Conservation (phyloP, 2,888 invertebrate species). For the Orchesellides sinensis region DNA sequence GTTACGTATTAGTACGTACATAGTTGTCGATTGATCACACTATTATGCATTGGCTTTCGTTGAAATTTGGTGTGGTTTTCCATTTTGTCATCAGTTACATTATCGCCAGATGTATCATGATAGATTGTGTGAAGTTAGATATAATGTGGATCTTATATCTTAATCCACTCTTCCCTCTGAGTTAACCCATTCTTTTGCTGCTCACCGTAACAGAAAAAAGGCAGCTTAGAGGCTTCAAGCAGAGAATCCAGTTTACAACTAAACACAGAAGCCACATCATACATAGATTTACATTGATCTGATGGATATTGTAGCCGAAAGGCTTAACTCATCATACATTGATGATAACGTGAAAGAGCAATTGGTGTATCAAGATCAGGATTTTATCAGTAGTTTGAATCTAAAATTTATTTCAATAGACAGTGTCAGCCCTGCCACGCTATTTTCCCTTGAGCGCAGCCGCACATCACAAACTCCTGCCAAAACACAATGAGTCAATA, state of each 20-base stretch:
- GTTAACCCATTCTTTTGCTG: constrained; percentile 19
- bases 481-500: constrained; percentile 2
- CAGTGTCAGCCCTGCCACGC: constrained; percentile 20
- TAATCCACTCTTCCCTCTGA: constrained; percentile 21
- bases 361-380: constrained; percentile 57
- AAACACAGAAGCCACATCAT: constrained; percentile 55
- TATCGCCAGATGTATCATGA: constrained; percentile 49
- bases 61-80: constrained; percentile 19
- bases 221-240: constrained; percentile 51
- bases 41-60: constrained; percentile 11
- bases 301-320: constrained; percentile 56
- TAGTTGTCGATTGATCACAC: constrained; percentile 27
- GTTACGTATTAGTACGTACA: no score
- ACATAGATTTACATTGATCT: constrained; percentile 52
- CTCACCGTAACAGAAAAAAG: constrained; percentile 1
- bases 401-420: constrained; percentile 45
- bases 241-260: constrained; percentile 54
- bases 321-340: constrained; percentile 54
- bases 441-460: constrained; percentile 10
- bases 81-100: constrained; percentile 37
- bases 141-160: constrained; percentile 31
- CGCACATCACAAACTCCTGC: constrained; percentile 9
- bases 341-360: constrained; percentile 17
- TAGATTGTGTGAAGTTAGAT: constrained; percentile 12
- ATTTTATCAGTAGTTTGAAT: constrained; percentile 46